Evolutionary conservation across 2,113 vertebrate genomes (phyloP).

Genomic region (Dasyornis broadbenti): DNA sequence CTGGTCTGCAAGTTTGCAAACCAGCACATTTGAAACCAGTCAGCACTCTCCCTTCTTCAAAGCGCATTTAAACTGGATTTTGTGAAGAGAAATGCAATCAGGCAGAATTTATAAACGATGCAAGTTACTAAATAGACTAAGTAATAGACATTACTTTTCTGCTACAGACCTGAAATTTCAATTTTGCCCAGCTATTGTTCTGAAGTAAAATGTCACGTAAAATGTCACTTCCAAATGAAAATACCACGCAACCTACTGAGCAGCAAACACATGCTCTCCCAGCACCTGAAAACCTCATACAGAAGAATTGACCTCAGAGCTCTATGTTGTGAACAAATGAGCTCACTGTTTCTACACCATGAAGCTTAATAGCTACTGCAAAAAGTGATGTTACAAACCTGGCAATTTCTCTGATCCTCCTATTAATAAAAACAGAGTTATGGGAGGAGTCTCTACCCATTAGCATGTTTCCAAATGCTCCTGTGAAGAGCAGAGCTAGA

Average conservation of each 20-base stretch:
- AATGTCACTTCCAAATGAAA: conserved; percentile 39
- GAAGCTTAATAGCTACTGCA: neutral
- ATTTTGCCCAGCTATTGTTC: neutral
- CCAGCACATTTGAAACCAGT: neutral
- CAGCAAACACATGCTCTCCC: neutral
- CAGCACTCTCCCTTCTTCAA: neutral
- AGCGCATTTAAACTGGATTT: neutral
- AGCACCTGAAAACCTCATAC: neutral
- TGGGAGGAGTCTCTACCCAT: neutral
- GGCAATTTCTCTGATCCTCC: neutral
- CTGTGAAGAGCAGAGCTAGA: neutral
- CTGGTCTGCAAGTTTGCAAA: conserved; percentile 23
- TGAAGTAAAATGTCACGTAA: neutral
- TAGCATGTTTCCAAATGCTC: neutral
- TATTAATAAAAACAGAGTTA: neutral
- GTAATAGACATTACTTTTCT: neutral
- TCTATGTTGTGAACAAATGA: neutral
- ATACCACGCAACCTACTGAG: neutral
- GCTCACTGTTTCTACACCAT: neutral
- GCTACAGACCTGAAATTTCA: neutral
- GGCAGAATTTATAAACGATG: neutral
- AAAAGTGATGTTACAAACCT: neutral
- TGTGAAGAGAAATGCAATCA: neutral
- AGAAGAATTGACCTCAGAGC: neutral
- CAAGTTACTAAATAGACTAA: neutral